Evolutionary conservation across 92 coral and sea anemone genomes (phyloP).

Genomic region (Siderastrea siderea): DNA sequence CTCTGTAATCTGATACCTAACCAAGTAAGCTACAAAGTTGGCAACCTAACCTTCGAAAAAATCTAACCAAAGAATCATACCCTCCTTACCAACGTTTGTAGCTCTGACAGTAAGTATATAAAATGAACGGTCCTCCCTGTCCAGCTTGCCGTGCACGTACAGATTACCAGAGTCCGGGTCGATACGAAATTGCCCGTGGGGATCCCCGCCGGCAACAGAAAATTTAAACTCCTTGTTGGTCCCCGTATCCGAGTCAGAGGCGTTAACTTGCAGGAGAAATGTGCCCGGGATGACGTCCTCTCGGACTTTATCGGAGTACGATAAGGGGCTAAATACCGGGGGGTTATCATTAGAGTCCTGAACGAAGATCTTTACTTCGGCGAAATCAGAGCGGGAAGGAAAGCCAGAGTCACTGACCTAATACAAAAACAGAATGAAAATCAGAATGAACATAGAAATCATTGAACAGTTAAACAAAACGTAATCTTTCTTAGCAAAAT

Average conservation of each 20-base stretch:
- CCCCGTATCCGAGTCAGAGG: slow-evolving; percentile 83
- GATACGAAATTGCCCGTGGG: slow-evolving; percentile 73
- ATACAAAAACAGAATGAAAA: neutral
- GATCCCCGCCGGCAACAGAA: slow-evolving; percentile 86
- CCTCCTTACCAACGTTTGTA: slow-evolving; percentile 77
- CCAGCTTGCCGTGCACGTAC: slow-evolving; percentile 75
- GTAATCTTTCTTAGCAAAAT: no score
- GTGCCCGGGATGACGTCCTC: slow-evolving; percentile 74
- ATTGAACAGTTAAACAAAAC: no score
- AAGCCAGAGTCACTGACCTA: slow-evolving; percentile 87
- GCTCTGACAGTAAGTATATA: slow-evolving; percentile 86
- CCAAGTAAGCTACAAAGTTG: no score
- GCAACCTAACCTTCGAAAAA: no score
- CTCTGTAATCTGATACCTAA: no score
- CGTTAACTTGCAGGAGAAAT: slow-evolving; percentile 74
- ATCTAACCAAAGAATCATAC: neutral
- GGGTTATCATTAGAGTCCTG: slow-evolving; percentile 89
- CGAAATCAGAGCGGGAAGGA: slow-evolving; percentile 70
- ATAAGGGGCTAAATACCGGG: slow-evolving; percentile 81
- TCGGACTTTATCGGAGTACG: slow-evolving; percentile 64
- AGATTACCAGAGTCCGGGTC: slow-evolving; percentile 80
- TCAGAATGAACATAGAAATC: neutral
- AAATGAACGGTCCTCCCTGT: slow-evolving; percentile 69
- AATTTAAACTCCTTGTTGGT: slow-evolving; percentile 75
- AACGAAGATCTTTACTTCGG: slow-evolving; percentile 74